Evolutionary conservation across 2,113 vertebrate species (phyloP).

Genomic region (Cyrtonyx montezumae): DNA sequence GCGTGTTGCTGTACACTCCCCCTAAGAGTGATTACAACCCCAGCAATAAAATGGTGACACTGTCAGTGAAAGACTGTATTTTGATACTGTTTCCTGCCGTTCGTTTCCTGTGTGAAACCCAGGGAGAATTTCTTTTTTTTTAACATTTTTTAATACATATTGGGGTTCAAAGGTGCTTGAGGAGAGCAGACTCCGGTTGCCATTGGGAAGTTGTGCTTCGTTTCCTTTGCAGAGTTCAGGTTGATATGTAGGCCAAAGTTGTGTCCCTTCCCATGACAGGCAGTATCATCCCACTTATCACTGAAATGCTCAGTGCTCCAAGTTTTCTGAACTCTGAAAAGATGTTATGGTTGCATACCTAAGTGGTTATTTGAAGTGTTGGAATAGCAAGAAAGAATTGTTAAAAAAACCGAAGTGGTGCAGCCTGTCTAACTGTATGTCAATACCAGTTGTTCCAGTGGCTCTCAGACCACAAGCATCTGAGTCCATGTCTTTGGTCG

Average conservation of each 20-base stretch:
- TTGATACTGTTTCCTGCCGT: background rate
- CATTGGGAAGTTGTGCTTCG: background rate
- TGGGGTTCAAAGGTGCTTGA: background rate
- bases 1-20: background rate
- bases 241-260: background rate
- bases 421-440: background rate
- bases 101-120: constrained; percentile 6
- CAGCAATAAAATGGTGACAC: background rate
- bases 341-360: background rate
- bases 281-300: background rate
- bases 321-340: background rate
- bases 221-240: background rate
- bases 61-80: background rate
- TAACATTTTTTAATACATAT: background rate
- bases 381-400: background rate
- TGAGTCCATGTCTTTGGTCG: background rate
- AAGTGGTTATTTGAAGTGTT: background rate
- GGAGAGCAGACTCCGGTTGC: background rate
- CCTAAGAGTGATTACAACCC: background rate
- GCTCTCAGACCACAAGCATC: background rate
- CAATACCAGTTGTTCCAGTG: background rate
- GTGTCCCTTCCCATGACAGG: background rate
- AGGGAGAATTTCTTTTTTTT: background rate
- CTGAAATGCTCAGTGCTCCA: background rate
- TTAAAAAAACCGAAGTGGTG: background rate